Evolutionary conservation across 2,113 vertebrate species (phyloP), one percentile per base, ranked within the genome.

Genomic region (Macrotus californicus): DNA sequence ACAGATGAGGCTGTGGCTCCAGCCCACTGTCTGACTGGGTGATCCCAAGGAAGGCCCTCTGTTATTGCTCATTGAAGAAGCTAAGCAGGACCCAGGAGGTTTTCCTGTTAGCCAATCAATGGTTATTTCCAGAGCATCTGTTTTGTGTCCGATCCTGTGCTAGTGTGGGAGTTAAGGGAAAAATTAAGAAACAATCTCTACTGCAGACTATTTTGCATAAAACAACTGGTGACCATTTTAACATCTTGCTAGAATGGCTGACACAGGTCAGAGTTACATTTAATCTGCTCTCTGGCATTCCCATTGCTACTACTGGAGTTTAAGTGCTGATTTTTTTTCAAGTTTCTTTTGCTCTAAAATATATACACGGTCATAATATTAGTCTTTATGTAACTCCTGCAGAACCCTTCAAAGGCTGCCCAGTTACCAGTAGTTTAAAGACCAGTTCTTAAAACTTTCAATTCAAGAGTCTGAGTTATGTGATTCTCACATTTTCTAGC

Each of bases 241-340:
- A 24, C 10, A 24, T 48, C 90, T 90, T 87, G 18, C 34, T 48
- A 26, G 54, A 59, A 46, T 43, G 21, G 8, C 36, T 64, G 13
- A 34, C 54, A 43, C 2, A 77, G 26, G 34, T 82, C 36, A 81
- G 22, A 24, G 26, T 59, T 39, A 46, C 46, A 72, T 87, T 75
- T 21, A 16, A 10, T 69, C 43, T 67, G 34, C 7, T 89, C 56
- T 56, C 34, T 75, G 41, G 10, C 18, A 36, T 93, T 81, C 21
- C 21, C 3, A 2, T 18, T 36, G 24, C 52, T 43, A 36, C 24
- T 26, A 50, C 12, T 73, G 10, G n/a, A 59, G 31, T 66, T 59
- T n/a, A 96, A 66, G 14, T 46, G 36, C 9, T 84, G n/a, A 80
- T 80, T 91, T 91, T 85, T 85, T 66, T 89, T 89, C 18, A 89